Conservation (phyloP, 2,888 invertebrate species). For the Creontiades dilutus region DNA sequence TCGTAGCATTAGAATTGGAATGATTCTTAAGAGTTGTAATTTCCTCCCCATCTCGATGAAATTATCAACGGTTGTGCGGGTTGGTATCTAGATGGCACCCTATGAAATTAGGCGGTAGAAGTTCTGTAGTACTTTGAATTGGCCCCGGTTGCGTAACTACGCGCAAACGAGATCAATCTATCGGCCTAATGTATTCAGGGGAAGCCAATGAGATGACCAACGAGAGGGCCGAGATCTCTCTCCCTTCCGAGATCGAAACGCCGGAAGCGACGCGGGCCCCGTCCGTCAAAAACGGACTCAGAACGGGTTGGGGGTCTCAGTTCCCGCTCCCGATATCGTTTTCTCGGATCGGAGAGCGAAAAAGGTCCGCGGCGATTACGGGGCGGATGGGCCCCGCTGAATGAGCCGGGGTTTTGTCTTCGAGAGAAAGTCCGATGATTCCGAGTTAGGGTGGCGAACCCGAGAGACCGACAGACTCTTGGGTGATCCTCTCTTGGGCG, state of each 20-base stretch:
- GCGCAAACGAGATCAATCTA: constrained; percentile 19
- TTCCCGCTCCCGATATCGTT: constrained; percentile 3
- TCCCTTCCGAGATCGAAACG: background rate
- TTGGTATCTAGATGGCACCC: too few relatives aligned
- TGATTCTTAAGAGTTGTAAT: too few relatives aligned
- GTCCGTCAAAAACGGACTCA: background rate
- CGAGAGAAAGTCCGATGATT: background rate
- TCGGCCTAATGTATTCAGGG: constrained; percentile 4
- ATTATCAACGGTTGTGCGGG: too few relatives aligned
- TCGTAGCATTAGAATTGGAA: too few relatives aligned
- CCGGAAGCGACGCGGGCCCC: background rate
- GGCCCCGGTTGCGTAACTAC: background rate
- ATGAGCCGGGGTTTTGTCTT: background rate
- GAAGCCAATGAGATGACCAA: background rate
- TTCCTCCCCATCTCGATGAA: too few relatives aligned
- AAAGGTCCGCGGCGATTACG: constrained; percentile 9
- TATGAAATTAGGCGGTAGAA: too few relatives aligned
- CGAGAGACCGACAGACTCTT: too few relatives aligned
- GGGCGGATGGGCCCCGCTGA: background rate
- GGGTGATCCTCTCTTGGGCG: too few relatives aligned
- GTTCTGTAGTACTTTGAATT: background rate
- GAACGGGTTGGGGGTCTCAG: background rate
- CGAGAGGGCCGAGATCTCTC: background rate
- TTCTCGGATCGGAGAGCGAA: background rate
- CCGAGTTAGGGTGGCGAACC: background rate